A percentile compares a stretch with the other conserved stretches of the same genome.
phyloP scores from a whole-genome alignment of 2,113 vertebrate species.

The Vicugna pacos region DNA sequence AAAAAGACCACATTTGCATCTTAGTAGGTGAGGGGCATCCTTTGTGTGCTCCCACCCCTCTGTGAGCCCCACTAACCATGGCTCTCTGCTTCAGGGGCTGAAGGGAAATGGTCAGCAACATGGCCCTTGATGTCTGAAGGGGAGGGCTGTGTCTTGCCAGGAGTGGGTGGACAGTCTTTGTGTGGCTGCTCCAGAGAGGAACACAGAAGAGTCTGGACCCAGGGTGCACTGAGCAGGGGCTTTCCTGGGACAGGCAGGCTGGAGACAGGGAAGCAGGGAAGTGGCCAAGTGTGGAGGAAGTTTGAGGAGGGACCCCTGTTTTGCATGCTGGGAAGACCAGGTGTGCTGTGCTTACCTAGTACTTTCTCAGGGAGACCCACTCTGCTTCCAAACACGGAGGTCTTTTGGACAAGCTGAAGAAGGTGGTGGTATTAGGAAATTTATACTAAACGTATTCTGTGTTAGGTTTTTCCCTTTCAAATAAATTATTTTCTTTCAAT shows the following conservation, averaged over 20 bases:
- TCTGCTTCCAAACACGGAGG: not conserved
- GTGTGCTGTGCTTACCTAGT: not conserved
- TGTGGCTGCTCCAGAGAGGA: not conserved
- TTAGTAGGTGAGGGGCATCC: not conserved
- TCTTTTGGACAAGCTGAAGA: not conserved
- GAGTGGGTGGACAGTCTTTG: not conserved
- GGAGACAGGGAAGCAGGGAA: not conserved
- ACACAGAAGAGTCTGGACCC: not conserved
- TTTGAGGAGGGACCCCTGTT: not conserved
- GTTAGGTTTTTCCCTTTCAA: not conserved
- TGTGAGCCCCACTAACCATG: not conserved
- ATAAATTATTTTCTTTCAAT: not conserved
- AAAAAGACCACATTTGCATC: not conserved
- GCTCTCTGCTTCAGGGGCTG: not conserved
- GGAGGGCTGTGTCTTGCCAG: not conserved
- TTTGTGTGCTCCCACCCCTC: accelerated
- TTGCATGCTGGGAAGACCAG: not conserved
- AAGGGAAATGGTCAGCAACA: not conserved
- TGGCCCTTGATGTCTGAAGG: not conserved
- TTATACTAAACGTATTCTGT: not conserved
- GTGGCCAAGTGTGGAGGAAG: not conserved
- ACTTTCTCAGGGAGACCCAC: not conserved
- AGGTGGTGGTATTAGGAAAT: not conserved
- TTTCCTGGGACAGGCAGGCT: not conserved
- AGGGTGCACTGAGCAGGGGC: not conserved